These are phyloP conservation scores for Upupa epops DNA, from an alignment of 2,113 vertebrate species.

Conservation along the genomic window DNA sequence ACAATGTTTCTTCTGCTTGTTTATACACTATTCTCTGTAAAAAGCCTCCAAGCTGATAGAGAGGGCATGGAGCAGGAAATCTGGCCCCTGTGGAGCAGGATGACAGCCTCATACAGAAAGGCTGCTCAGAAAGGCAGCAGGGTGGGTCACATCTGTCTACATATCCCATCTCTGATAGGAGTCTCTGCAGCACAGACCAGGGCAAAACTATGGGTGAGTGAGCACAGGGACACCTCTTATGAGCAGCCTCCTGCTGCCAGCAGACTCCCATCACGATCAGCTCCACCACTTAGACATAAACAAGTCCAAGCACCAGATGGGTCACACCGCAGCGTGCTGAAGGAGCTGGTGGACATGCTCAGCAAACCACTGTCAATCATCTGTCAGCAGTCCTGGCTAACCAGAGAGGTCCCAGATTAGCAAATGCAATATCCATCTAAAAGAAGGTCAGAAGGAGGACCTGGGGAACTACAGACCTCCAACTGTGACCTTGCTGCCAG, in stretches of 20 bases:
- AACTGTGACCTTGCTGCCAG: no score
- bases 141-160: background rate
- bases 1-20: background rate
- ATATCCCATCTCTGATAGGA: background rate
- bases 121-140: background rate
- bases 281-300: no score
- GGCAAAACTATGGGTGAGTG: accelerated
- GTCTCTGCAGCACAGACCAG: background rate
- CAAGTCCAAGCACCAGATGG: no score
- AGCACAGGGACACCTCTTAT: background rate
- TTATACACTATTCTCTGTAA: background rate
- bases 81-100: background rate
- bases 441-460: no score
- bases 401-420: no score
- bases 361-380: no score
- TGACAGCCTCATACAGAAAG: background rate
- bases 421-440: no score
- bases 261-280: background rate
- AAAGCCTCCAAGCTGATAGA: background rate
- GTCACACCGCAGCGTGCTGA: no score
- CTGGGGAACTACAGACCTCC: no score
- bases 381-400: no score
- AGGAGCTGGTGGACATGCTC: no score
- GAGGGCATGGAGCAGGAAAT: accelerated
- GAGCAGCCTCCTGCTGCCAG: background rate